Evolutionary conservation across 2,113 vertebrate species (phyloP), one percentile per base, ranked within the genome.

Genomic region (Agelaius phoeniceus): DNA sequence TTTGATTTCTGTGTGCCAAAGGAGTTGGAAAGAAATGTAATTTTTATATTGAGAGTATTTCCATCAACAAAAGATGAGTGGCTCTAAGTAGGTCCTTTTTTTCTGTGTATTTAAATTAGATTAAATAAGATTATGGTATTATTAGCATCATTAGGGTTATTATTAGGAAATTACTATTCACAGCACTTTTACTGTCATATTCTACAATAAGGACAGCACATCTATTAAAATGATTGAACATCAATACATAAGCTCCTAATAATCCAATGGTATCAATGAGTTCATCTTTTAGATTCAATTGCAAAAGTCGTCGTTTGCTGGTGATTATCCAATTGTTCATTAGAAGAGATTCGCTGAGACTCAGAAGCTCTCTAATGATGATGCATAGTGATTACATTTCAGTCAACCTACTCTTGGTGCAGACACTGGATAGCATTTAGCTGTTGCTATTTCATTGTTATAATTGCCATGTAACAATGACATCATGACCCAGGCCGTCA

Each of bases 51-150:
- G 88, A 95, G 79, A 92, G 65, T 81, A 68, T 90, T 88, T 86
- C 39, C 8, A 33, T 43, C 79, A 89, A 90, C 88, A 95, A 92
- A 93, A 95, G 92, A 92, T 15, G 33, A 89, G 73, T 89, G 58
- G 55, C 67, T 92, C 51, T 96, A 92, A 94, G 86, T 68, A 93
- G 66, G 43, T 35, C 76, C 63, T 57, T 93, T 91, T 92, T 92
- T 95, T 87, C 73, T 71, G 55, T 87, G 54, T 54, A 59, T 96
- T 95, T 94, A 90, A 96, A 95, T 85, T 93, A 96, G 93, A 95
- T 95, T 95, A 93, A 96, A 79, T 89, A 89, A 96, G 90, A 96
- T 96, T 96, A 94, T 69, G 48, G 46, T 76, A 81, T 94, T 97
- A 94, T 95, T 95, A 94, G 7, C 75, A 74, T 93, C 95, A 95